Conservation (phyloP, 2,888 invertebrate species). For the Maniola hyperantus region DNA sequence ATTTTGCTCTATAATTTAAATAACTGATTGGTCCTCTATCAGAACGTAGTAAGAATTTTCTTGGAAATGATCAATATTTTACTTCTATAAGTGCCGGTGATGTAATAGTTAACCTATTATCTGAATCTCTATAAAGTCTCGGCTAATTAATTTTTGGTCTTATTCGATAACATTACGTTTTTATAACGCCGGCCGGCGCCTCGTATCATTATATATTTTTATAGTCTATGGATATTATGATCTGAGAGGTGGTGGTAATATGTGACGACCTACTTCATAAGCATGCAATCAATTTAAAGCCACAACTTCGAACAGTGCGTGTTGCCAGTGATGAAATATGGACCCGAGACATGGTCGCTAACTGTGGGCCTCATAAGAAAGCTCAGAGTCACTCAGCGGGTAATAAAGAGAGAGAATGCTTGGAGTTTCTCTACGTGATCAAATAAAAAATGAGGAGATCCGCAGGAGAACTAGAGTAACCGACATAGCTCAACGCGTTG, state of each 20-base stretch:
- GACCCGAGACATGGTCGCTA: too few relatives aligned
- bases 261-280: too few relatives aligned
- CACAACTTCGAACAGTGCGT: too few relatives aligned
- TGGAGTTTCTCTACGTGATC: too few relatives aligned
- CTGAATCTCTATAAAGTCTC: conserved; percentile 18
- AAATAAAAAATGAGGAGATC: too few relatives aligned
- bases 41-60: neutral
- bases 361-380: too few relatives aligned
- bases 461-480: too few relatives aligned
- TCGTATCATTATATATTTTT: conserved; percentile 18
- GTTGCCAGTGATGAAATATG: too few relatives aligned
- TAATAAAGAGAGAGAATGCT: too few relatives aligned
- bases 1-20: neutral
- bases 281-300: too few relatives aligned
- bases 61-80: conserved; percentile 14
- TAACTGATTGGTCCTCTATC: neutral
- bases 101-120: conserved; percentile 17
- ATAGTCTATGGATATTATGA: conserved; percentile 21
- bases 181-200: conserved; percentile 25
- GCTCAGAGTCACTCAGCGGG: too few relatives aligned
- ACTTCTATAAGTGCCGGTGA: conserved; percentile 9
- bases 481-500: too few relatives aligned
- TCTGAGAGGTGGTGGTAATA: neutral
- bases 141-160: conserved; percentile 24
- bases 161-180: conserved; percentile 15